Base-by-base conservation (phyloP, 1,140 invertebrate genomes). In the Belonocnema kinseyi region DNA sequence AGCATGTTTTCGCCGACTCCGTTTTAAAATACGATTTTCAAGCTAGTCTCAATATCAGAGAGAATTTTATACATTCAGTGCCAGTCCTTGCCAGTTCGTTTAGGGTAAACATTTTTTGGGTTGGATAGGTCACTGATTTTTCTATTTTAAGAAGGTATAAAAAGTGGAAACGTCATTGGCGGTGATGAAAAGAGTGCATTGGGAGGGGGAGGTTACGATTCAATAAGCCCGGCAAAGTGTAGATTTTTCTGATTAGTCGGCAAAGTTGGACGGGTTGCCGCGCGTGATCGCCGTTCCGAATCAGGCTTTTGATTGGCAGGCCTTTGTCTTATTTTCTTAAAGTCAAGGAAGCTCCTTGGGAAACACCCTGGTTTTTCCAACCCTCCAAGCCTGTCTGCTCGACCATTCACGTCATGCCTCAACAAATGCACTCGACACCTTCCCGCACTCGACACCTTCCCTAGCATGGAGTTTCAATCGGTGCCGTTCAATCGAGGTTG, bases 191-290 rank as follows among this genome's bases (percentile, higher is more conserved):
- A 11, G 40, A 46, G 40, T 0, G 1, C 10, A 8, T 5, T 10
- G 6, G 7, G 40, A 10, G 40, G 40, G 7, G 40, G 40, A 46
- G 40, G 40, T 8, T 46, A 46, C 40, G 40, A 46, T 46, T 46
- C 40, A 46, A 46, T 46, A 46, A 46, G 40, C 40, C 10, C 40
- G 75, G 21, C 77, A 81, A 77, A 84, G 87, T 86, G 88, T 89
- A 86, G 89, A 89, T 88, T 90, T 89, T 89, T 89, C 86, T 89
- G 88, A 89, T 89, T 89, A 90, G 86, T 83, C 81, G 83, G 80
- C 77, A 81, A 89, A 89, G 87, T 88, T 90, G 85, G 87, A 85
- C 82, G 83, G 83, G 77, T 77, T 77, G 76, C 70, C 76, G 88
- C 83, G 85, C 89, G 89, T 89, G 88, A 89, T 89, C 85, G 82